These are phyloP conservation scores for Epizoanthus stellaris DNA, from an alignment of 92 coral and sea anemone genomes.

Conservation along the genomic window DNA sequence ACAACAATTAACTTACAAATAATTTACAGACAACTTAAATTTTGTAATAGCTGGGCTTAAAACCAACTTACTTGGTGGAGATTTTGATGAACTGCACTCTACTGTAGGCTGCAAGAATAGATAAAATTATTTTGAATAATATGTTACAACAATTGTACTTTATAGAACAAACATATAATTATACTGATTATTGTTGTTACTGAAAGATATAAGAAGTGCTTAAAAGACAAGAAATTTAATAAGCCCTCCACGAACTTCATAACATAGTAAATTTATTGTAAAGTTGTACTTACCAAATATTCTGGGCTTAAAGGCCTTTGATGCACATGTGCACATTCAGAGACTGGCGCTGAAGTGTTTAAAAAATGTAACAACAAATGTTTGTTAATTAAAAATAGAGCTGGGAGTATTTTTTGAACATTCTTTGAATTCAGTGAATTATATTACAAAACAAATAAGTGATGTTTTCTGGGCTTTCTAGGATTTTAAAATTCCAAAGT, in stretches of 20 bases:
- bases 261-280: background rate
- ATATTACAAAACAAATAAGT: too few species aligned
- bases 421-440: too few species aligned
- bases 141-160: background rate
- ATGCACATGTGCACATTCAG: background rate
- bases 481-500: too few species aligned
- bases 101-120: constrained; percentile 14
- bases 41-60: background rate
- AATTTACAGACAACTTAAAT: too few species aligned
- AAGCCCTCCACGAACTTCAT: background rate
- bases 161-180: too few species aligned
- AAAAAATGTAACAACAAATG: background rate
- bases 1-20: too few species aligned
- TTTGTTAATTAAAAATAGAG: background rate
- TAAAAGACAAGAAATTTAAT: background rate
- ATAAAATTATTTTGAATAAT: background rate
- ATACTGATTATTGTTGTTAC: too few species aligned
- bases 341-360: constrained; percentile 26
- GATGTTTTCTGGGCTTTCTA: too few species aligned
- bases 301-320: constrained; percentile 24
- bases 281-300: background rate
- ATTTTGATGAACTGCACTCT: background rate
- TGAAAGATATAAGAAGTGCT: background rate
- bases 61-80: constrained; percentile 19
- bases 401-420: too few species aligned